Percentiles rank a stretch among this genome's conserved stretches.
These are phyloP conservation scores for Tinamus major DNA, from an alignment of 2,797 vertebrate genomes.

Conservation along the genomic window DNA sequence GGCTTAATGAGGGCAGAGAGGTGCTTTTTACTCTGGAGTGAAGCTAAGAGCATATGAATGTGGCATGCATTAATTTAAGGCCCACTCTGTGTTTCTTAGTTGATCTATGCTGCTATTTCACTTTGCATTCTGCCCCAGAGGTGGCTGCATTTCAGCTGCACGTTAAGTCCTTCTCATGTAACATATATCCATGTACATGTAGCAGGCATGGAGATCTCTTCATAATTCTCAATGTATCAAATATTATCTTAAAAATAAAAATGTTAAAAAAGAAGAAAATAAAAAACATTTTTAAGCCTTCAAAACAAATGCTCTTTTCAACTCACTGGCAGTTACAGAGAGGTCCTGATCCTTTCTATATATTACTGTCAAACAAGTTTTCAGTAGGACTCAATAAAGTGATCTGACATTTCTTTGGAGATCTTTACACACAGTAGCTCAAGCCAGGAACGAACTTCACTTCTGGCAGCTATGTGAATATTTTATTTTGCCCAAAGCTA, in stretches of 20 bases:
- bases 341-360: slow-evolving; percentile 69
- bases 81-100: not conserved
- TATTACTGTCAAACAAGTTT: slow-evolving; percentile 73
- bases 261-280: accelerated
- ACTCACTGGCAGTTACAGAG: slow-evolving; percentile 64
- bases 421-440: slow-evolving; percentile 70
- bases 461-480: slow-evolving; percentile 64
- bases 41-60: slow-evolving; percentile 1
- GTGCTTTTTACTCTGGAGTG: not conserved
- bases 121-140: not conserved
- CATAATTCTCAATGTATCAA: not conserved
- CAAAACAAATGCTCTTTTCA: slow-evolving; percentile 64
- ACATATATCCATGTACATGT: accelerated
- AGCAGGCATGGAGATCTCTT: accelerated
- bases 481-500: slow-evolving; percentile 74
- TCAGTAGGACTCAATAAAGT: slow-evolving; percentile 77
- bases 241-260: not conserved
- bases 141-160: not conserved
- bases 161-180: not conserved
- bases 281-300: not conserved
- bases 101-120: not conserved
- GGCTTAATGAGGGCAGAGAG: not conserved
- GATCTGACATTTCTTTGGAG: slow-evolving; percentile 74
- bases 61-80: accelerated
- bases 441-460: slow-evolving; percentile 59